Conservation (phyloP, 2,113 vertebrate species). For the Gnathochromis pfefferi region DNA sequence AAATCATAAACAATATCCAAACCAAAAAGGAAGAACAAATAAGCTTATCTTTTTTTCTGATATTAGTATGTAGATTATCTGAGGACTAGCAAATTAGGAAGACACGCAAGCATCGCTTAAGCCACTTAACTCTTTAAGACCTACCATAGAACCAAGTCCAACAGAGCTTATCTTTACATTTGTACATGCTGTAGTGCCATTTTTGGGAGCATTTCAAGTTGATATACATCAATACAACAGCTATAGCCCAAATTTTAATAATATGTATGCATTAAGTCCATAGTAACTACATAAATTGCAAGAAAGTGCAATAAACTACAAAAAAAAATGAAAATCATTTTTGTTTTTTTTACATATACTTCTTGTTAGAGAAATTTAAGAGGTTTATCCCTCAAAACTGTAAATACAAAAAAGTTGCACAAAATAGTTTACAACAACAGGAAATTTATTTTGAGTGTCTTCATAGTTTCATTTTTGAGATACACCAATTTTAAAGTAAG, state of each 20-base stretch:
- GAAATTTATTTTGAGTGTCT: not conserved
- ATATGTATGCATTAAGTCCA: not conserved
- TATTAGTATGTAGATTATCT: not conserved
- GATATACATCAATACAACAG: not conserved
- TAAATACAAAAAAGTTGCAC: not conserved
- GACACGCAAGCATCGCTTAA: not conserved
- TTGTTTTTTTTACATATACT: accelerated
- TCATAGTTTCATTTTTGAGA: not conserved
- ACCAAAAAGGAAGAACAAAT: not conserved
- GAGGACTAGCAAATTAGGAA: not conserved
- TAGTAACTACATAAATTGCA: not conserved
- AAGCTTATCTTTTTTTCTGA: not conserved
- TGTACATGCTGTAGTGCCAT: accelerated
- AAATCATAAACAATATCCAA: not conserved
- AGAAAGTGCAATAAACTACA: not conserved
- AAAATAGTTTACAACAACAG: not conserved
- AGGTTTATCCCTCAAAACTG: not conserved
- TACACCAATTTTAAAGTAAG: not conserved
- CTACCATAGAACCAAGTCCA: not conserved
- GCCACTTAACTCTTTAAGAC: not conserved
- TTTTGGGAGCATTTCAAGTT: not conserved
- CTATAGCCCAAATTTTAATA: not conserved
- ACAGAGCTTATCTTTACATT: not conserved
- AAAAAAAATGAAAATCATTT: accelerated
- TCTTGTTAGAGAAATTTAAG: not conserved